These are phyloP conservation scores for Eupithecia insigniata DNA, from an alignment of 2,888 invertebrate genomes.

Conservation along the genomic window DNA sequence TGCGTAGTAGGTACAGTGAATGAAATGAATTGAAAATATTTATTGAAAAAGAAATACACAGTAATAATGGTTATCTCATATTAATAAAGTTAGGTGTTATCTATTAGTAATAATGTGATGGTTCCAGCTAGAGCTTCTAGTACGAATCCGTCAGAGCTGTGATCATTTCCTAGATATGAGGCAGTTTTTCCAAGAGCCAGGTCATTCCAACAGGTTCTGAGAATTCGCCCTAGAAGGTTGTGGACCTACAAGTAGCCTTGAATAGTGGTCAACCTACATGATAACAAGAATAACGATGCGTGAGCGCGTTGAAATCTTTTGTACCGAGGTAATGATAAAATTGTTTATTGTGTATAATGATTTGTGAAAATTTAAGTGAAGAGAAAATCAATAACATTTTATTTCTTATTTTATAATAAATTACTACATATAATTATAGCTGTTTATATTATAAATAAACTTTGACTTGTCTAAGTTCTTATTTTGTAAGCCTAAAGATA, in stretches of 20 bases:
- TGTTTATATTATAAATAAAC: no score
- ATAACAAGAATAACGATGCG: background rate
- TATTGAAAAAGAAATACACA: no score
- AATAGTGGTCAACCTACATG: background rate
- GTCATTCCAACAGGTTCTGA: slow-evolving; percentile 33
- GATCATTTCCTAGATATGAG: slow-evolving; percentile 39
- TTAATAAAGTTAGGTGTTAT: no score
- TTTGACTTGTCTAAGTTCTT: no score
- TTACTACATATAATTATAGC: no score
- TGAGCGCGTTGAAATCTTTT: slow-evolving; percentile 39
- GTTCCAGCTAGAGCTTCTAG: background rate
- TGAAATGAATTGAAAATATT: no score
- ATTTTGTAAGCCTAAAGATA: no score
- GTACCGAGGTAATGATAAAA: background rate
- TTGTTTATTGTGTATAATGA: background rate
- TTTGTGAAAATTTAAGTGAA: no score
- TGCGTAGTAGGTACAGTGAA: background rate
- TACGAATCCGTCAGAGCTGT: slow-evolving; percentile 4
- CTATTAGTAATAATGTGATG: no score
- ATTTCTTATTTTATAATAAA: no score
- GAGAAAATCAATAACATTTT: no score
- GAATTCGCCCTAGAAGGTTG: slow-evolving; percentile 23
- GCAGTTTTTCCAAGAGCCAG: slow-evolving; percentile 45
- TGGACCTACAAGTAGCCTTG: background rate
- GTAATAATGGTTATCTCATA: no score